Conservation (phyloP, 2,888 invertebrate species). For the Leptinotarsa haldemani region DNA sequence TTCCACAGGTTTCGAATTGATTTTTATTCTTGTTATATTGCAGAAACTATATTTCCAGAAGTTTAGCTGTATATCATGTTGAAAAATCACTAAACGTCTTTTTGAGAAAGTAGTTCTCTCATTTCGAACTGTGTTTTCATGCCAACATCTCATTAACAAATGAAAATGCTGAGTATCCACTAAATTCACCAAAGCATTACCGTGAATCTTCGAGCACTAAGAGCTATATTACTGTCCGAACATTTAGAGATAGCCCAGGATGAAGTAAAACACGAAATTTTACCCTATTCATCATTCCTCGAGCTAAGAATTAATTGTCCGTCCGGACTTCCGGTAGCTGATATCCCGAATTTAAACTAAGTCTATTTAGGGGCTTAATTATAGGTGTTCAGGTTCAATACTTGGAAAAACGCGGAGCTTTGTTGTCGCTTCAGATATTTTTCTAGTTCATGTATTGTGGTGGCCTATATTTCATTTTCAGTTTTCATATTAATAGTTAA, state of each 20-base stretch:
- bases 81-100: neutral
- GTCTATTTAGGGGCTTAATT: neutral
- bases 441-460: neutral
- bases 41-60: too few species aligned
- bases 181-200: conserved; percentile 25
- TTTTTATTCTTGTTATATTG: too few species aligned
- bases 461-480: neutral
- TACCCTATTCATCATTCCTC: conserved; percentile 25
- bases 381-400: neutral
- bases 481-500: too few species aligned
- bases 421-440: neutral
- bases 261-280: conserved; percentile 27
- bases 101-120: neutral
- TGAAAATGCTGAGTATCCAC: conserved; percentile 26
- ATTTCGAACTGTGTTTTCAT: conserved; percentile 16
- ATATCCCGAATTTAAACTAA: conserved; percentile 9
- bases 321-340: conserved; percentile 52
- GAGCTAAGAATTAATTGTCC: conserved; percentile 30
- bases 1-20: too few species aligned
- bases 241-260: conserved; percentile 21
- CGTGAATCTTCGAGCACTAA: conserved; percentile 23
- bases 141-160: conserved; percentile 26
- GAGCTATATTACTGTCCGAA: conserved; percentile 26
- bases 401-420: neutral
- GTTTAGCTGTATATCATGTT: neutral